phyloP scores from a whole-genome alignment of 1,140 invertebrate genomes.

The Chionoecetes opilio region DNA sequence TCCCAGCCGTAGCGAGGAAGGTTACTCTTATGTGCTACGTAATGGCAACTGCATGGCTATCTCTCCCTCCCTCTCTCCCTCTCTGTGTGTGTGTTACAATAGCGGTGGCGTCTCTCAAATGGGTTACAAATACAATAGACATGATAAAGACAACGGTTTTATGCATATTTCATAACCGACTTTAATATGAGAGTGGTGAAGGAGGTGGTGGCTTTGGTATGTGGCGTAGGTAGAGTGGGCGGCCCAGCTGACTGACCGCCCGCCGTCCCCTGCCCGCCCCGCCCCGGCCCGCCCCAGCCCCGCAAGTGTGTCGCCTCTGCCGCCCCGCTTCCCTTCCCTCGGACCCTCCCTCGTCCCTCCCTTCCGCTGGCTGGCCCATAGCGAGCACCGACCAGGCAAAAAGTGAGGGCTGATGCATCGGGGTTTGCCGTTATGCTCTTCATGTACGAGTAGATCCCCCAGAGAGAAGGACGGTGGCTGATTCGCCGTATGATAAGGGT shows the following conservation, averaged over 20 bases:
- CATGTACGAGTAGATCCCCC: too few relatives aligned
- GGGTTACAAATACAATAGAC: too few relatives aligned
- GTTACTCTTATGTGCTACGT: not conserved
- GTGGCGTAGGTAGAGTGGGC: not conserved
- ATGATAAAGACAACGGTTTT: too few relatives aligned
- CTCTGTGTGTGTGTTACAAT: too few relatives aligned
- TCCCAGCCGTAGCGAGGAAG: not conserved
- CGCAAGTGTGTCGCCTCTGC: not conserved
- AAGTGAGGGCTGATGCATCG: not conserved
- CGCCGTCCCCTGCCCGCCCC: too few relatives aligned
- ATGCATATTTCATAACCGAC: not conserved
- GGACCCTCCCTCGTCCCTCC: not conserved
- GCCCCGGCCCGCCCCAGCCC: too few relatives aligned
- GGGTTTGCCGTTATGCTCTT: not conserved
- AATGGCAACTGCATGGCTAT: not conserved
- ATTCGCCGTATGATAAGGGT: too few relatives aligned
- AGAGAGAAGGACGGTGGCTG: too few relatives aligned
- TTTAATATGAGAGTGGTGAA: not conserved
- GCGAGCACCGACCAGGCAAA: not conserved
- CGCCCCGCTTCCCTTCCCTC: not conserved
- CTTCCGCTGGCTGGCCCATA: conserved; percentile 23
- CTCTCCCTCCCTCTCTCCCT: not conserved
- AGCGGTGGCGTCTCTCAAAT: too few relatives aligned
- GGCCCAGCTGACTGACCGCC: not conserved
- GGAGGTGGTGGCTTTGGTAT: not conserved